A percentile compares a stretch with the other conserved stretches of the same genome.
These are phyloP conservation scores for Argentina silus DNA, from an alignment of 2,797 vertebrate species.

Conservation along the genomic window DNA sequence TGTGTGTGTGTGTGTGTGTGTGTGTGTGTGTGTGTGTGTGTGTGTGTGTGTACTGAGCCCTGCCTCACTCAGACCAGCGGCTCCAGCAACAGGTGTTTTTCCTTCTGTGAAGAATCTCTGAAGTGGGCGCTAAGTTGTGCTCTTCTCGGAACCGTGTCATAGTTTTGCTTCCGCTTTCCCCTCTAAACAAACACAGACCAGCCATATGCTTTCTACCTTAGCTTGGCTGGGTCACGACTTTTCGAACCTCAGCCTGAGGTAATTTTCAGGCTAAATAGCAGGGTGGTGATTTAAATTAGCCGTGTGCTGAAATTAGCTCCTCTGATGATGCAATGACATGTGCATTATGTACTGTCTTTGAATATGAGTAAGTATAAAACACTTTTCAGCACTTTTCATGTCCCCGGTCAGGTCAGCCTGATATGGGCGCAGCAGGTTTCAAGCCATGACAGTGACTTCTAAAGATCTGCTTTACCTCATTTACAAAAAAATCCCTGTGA, in stretches of 20 bases:
- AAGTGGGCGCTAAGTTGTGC: slow-evolving; percentile 46
- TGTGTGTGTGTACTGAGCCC: background rate
- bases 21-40: background rate
- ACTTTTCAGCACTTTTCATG: slow-evolving; percentile 17
- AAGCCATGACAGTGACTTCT: slow-evolving; percentile 53
- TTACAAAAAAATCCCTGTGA: slow-evolving; percentile 70
- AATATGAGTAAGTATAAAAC: background rate
- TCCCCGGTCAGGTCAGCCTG: slow-evolving; percentile 53
- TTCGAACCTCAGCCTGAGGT: background rate
- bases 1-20: background rate
- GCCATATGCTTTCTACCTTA: slow-evolving; percentile 5
- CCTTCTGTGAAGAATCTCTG: slow-evolving; percentile 53
- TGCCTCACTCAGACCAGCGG: background rate
- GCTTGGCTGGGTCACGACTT: background rate
- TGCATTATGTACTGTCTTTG: background rate
- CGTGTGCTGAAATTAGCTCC: slow-evolving; percentile 21
- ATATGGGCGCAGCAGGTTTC: slow-evolving; percentile 36
- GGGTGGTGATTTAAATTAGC: slow-evolving; percentile 21
- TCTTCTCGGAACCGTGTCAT: slow-evolving; percentile 48
- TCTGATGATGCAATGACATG: slow-evolving; percentile 13
- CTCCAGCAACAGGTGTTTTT: slow-evolving; percentile 31
- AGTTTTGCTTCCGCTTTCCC: slow-evolving; percentile 31
- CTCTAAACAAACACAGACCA: slow-evolving; percentile 31
- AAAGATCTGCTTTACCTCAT: slow-evolving; percentile 55
- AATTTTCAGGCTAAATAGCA: background rate